Base-by-base conservation (phyloP, 2,888 invertebrate genomes). In the Cheilosia variabilis region DNA sequence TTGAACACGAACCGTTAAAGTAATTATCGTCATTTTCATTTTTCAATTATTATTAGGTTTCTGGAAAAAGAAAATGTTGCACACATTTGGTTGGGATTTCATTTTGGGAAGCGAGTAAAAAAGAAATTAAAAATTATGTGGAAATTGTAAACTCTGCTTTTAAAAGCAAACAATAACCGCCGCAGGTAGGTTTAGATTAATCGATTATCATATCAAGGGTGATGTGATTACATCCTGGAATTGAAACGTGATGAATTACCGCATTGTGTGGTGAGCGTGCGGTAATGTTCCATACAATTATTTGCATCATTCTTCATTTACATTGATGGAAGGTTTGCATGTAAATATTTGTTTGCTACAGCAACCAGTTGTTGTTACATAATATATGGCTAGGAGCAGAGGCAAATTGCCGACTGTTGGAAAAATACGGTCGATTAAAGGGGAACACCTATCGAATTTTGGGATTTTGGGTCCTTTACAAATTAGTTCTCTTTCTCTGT, bases 21-120 rank as follows among this genome's bases (percentile, higher is more conserved):
- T 79, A 79, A 83, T 83, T 83, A 83, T 79, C 66, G 73, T 83
- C 60, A 83, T 83, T 79, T 79, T 79, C 27, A 73, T 83, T 79
- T 83, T 83, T 83, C 79, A 83, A 83, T 83, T 83, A 83, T 83
- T 78, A 73, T 79, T 68, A 57, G 79, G 73, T 68, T 72, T 79
- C 73, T 83, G 66, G 17, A 15, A 34, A 17, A 60, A 73, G n/a
- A 53, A 79, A 50, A 24, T 52, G 41, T 53, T 75, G 19, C 50
- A 31, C 27, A 24, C 10, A 22, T 53, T 65, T 69, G 45, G 3
- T 72, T 71, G 53, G 45, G 9, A 34, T 47, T 55, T 19, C 27
- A 10, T 5, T n/a, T 71, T 65, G 37, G 52, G 34, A 5, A 27
- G 13, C 17, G 41, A 17, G 60, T 37, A 19, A 27, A 77, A 52